phyloP scores from a whole-genome alignment of 2,888 invertebrate species.

The Stenoptilia bipunctidactyla region DNA sequence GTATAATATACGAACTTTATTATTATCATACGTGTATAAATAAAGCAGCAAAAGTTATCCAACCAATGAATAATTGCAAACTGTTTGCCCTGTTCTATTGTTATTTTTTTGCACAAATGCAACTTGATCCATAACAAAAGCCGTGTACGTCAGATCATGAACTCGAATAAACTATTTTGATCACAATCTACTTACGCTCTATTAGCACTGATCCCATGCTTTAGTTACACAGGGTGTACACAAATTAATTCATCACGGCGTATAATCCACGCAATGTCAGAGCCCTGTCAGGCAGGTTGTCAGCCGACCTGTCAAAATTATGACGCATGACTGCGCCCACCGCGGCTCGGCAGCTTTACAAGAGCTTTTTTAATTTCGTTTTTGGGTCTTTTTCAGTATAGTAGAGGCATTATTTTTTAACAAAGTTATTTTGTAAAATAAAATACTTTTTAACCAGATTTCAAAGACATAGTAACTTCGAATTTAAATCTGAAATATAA shows the following conservation, averaged over 20 bases:
- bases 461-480: no score
- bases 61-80: not conserved
- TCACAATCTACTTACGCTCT: conserved; percentile 28
- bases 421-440: no score
- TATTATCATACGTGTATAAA: no score
- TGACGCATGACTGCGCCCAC: conserved; percentile 60
- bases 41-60: no score
- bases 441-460: no score
- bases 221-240: conserved; percentile 26
- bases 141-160: not conserved
- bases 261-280: conserved; percentile 49
- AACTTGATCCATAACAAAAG: conserved; percentile 1
- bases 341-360: conserved; percentile 34
- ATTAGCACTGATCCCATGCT: conserved; percentile 30
- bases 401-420: not conserved
- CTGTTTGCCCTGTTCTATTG: not conserved
- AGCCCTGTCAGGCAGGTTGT: conserved; percentile 45
- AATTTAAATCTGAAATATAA: no score
- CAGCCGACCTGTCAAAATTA: conserved; percentile 56
- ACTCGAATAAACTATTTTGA: conserved; percentile 21
- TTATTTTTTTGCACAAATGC: conserved; percentile 6
- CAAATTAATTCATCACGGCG: conserved; percentile 63
- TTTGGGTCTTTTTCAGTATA: not conserved
- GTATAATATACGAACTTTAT: no score
- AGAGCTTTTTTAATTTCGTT: conserved; percentile 20